Conservation (phyloP, 2,888 invertebrate genomes). For the Apotomis betuletana region DNA sequence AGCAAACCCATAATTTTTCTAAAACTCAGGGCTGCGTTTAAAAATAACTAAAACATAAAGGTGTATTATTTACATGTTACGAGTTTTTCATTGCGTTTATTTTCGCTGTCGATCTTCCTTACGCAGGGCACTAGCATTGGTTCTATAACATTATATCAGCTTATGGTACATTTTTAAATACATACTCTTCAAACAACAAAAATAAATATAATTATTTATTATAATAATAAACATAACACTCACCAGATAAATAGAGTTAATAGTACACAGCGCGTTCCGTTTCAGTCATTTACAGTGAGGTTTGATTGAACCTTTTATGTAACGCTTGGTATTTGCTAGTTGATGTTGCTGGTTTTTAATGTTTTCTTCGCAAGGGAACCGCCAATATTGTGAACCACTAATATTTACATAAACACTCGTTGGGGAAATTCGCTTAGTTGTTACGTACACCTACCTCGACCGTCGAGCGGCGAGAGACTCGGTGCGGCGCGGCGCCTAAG, state of each 20-base stretch:
- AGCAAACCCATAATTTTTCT: not conserved
- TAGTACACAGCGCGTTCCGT: constrained; percentile 1
- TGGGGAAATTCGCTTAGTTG: constrained; percentile 5
- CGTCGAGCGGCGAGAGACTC: constrained; percentile 41
- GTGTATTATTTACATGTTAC: not conserved
- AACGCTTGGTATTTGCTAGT: not conserved
- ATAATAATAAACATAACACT: constrained; percentile 10
- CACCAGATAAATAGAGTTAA: constrained; percentile 11
- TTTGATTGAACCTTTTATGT: not conserved
- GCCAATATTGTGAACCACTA: not conserved
- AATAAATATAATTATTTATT: not conserved
- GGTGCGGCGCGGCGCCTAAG: constrained; percentile 8
- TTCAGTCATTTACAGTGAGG: not conserved
- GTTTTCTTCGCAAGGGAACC: not conserved
- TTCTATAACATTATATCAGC: not conserved
- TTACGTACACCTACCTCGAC: constrained; percentile 35
- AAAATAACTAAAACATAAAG: not conserved
- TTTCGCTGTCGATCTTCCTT: not conserved
- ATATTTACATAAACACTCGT: constrained; percentile 17
- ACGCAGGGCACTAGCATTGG: not conserved
- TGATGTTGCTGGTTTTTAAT: not conserved
- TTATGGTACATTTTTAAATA: not conserved
- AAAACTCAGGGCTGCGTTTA: not conserved
- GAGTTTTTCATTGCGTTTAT: not conserved
- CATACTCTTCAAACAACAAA: not conserved